Conservation (phyloP, 2,888 invertebrate genomes). For the Carterocephalus palaemon region DNA sequence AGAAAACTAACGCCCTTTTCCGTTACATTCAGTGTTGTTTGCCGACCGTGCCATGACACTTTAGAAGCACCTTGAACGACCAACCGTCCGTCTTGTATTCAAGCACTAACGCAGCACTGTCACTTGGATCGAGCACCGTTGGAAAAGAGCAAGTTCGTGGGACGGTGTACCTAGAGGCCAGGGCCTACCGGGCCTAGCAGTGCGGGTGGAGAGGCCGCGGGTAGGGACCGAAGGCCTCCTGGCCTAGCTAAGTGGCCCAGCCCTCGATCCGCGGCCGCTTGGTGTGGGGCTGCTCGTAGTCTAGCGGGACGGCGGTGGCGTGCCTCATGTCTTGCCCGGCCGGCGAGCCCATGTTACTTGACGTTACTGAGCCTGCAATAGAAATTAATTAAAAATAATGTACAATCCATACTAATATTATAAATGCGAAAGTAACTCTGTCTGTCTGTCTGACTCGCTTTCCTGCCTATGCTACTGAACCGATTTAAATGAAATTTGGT, state of each 20-base stretch:
- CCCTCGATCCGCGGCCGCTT: slow-evolving; percentile 95
- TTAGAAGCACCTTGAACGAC: slow-evolving; percentile 60
- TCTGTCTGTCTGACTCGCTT: too few relatives aligned
- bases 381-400: slow-evolving; percentile 5
- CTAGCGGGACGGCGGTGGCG: slow-evolving; percentile 58
- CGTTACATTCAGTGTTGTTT: slow-evolving; percentile 23
- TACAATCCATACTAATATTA: too few relatives aligned
- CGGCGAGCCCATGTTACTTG: slow-evolving; percentile 89
- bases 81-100: slow-evolving; percentile 50
- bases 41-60: slow-evolving; percentile 48
- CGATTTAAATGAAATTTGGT: too few relatives aligned
- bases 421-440: too few relatives aligned
- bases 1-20: slow-evolving; percentile 32
- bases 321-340: slow-evolving; percentile 78
- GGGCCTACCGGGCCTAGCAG: slow-evolving; percentile 52
- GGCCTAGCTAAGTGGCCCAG: slow-evolving; percentile 91
- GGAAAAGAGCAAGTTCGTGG: slow-evolving; percentile 37
- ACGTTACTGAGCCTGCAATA: slow-evolving; percentile 86
- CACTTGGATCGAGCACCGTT: slow-evolving; percentile 39
- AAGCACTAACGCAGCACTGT: slow-evolving; percentile 28
- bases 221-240: slow-evolving; percentile 72
- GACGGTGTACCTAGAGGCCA: slow-evolving; percentile 40
- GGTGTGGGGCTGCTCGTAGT: slow-evolving; percentile 81
- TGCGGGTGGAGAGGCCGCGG: slow-evolving; percentile 76
- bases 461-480: too few relatives aligned